phyloP scores from a whole-genome alignment of 2,888 invertebrate species.

The Phaonia tiefii region DNA sequence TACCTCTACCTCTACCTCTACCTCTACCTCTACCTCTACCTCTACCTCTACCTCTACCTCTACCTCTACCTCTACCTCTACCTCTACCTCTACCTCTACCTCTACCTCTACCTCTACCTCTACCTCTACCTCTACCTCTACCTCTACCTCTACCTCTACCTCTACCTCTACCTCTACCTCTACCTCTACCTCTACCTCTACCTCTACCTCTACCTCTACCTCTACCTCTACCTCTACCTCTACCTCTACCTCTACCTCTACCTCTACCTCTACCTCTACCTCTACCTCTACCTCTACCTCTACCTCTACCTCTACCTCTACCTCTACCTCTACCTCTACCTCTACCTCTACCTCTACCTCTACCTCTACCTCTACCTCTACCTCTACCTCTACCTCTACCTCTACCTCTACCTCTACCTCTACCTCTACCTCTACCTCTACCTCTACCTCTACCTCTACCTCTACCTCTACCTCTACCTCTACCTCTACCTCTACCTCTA shows the following conservation, averaged over 20 bases:
- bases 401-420: slow-evolving; percentile 45
- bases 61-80: too few species aligned
- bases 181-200: slow-evolving; percentile 46
- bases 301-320: slow-evolving; percentile 41
- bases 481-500: slow-evolving; percentile 42
- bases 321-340: slow-evolving; percentile 44
- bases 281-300: slow-evolving; percentile 45
- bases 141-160: too few species aligned
- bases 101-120: neutral
- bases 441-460: slow-evolving; percentile 45
- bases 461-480: slow-evolving; percentile 39
- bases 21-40: too few species aligned
- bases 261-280: slow-evolving; percentile 42
- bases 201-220: slow-evolving; percentile 27
- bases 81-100: slow-evolving; percentile 1
- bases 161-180: slow-evolving; percentile 10
- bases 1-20: too few species aligned
- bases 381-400: slow-evolving; percentile 46
- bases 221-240: too few species aligned
- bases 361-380: slow-evolving; percentile 46
- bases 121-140: slow-evolving; percentile 1
- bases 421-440: slow-evolving; percentile 47
- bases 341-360: slow-evolving; percentile 41
- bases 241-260: too few species aligned
- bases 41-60: slow-evolving; percentile 5